Evolutionary conservation across 23 tunicate genomes (phyloP).

Genomic region (Phallusia fumigata): DNA sequence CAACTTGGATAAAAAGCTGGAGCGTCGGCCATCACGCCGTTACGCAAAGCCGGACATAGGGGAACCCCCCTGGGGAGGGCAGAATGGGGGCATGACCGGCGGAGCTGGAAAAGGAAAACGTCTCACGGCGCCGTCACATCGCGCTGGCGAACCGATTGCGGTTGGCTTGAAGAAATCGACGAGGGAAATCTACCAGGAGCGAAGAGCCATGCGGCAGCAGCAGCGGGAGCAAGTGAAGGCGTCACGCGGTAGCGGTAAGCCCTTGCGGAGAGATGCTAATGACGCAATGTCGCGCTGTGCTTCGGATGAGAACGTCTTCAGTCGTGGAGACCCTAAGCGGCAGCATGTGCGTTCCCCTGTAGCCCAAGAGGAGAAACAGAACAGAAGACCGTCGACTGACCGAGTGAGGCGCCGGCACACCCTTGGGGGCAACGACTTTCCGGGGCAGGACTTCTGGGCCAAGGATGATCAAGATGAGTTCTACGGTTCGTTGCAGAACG

Average conservation of each 20-base stretch:
- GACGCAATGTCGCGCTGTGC: constrained; percentile 43
- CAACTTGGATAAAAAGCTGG: constrained; percentile 50
- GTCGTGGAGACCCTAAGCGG: constrained; percentile 69
- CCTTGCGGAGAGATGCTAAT: not conserved
- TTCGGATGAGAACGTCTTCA: constrained; percentile 76
- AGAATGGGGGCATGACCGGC: not conserved
- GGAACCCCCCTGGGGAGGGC: not conserved
- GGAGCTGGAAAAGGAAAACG: not conserved
- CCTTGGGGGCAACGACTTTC: constrained; percentile 48
- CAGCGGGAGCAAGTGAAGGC: constrained; percentile 24
- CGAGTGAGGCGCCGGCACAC: constrained; percentile 56
- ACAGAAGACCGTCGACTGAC: constrained; percentile 5
- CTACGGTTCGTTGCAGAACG: constrained; percentile 46
- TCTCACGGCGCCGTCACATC: constrained; percentile 5
- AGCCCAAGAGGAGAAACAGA: not conserved
- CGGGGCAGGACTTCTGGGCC: constrained; percentile 38
- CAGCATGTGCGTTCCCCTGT: constrained; percentile 21
- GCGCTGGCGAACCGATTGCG: constrained; percentile 30
- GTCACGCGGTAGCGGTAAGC: constrained; percentile 14
- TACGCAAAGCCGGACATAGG: constrained; percentile 2
- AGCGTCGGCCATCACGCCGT: constrained; percentile 40
- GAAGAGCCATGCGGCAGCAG: constrained; percentile 41
- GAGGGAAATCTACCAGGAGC: constrained; percentile 56
- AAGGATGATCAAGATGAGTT: constrained; percentile 3
- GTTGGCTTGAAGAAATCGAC: constrained; percentile 42